Evolutionary conservation across 2,113 vertebrate species (phyloP).

Genomic region (Emydocephalus ijimae): DNA sequence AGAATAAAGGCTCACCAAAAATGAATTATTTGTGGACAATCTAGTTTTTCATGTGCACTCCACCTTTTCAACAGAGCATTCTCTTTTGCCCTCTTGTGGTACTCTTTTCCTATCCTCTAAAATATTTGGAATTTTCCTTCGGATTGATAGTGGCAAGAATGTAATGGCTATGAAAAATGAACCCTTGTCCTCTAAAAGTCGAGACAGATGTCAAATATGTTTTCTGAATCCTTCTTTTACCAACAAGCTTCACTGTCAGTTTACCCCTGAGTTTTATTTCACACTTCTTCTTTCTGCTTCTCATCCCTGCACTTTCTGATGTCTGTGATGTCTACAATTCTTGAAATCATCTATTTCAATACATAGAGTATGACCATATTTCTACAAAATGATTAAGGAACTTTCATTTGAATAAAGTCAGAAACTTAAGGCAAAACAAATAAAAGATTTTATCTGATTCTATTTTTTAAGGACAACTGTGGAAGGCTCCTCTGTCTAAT

Average conservation of each 20-base stretch:
- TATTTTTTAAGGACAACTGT: not conserved
- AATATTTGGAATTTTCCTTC: not conserved
- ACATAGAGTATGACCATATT: not conserved
- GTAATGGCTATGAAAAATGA: not conserved
- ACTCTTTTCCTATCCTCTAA: constrained; percentile 3
- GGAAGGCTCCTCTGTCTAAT: not conserved
- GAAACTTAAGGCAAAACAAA: not conserved
- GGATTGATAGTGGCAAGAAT: not conserved
- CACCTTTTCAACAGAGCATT: constrained; percentile 19
- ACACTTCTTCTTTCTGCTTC: not conserved
- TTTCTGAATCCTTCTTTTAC: not conserved
- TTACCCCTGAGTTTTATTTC: not conserved
- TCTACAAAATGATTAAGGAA: not conserved
- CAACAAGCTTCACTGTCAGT: not conserved
- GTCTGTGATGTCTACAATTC: not conserved
- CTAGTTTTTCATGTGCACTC: not conserved
- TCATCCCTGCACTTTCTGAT: not conserved
- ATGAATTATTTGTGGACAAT: not conserved
- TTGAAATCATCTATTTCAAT: not conserved
- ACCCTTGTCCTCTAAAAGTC: rapidly evolving
- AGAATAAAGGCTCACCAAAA: not conserved
- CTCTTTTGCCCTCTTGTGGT: constrained; percentile 64
- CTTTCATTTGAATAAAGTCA: not conserved
- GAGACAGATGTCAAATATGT: not conserved
- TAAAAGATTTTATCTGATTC: not conserved